phyloP scores from a whole-genome alignment of 2,797 vertebrate genomes.

The Eremophila alpestris region DNA sequence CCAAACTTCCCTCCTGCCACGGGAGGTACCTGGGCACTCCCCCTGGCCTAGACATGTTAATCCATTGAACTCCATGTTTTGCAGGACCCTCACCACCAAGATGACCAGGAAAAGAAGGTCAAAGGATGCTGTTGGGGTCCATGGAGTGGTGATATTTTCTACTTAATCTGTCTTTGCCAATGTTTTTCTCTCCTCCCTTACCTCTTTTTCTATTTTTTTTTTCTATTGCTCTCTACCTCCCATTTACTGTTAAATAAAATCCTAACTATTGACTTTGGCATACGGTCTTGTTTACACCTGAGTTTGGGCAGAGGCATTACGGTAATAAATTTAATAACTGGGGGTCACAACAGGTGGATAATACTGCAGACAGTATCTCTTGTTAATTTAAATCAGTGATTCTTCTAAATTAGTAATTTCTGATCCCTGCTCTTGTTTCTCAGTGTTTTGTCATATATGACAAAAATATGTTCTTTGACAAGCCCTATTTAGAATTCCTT shows the following conservation, averaged over 20 bases:
- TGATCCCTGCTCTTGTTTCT: not conserved
- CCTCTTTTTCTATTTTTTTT: not conserved
- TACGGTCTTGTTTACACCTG: not conserved
- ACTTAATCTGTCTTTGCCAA: not conserved
- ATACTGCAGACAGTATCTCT: not conserved
- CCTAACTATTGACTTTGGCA: not conserved
- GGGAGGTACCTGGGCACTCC: not conserved
- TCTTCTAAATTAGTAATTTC: not conserved
- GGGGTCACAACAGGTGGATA: not conserved
- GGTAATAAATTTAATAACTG: not conserved
- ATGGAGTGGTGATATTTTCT: not conserved
- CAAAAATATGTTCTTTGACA: not conserved
- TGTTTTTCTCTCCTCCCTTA: not conserved
- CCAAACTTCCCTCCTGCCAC: not conserved
- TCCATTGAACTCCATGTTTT: not conserved
- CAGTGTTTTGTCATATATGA: not conserved
- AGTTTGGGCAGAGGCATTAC: rapidly evolving
- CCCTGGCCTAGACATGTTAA: rapidly evolving
- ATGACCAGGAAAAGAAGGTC: not conserved
- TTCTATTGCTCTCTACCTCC: not conserved
- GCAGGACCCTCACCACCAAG: rapidly evolving
- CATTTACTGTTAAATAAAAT: not conserved
- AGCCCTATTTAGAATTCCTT: not conserved
- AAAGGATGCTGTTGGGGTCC: not conserved
- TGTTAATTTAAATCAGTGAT: not conserved